phyloP scores from a whole-genome alignment of 2,888 invertebrate species.

The Omphaloscelis lunosa region DNA sequence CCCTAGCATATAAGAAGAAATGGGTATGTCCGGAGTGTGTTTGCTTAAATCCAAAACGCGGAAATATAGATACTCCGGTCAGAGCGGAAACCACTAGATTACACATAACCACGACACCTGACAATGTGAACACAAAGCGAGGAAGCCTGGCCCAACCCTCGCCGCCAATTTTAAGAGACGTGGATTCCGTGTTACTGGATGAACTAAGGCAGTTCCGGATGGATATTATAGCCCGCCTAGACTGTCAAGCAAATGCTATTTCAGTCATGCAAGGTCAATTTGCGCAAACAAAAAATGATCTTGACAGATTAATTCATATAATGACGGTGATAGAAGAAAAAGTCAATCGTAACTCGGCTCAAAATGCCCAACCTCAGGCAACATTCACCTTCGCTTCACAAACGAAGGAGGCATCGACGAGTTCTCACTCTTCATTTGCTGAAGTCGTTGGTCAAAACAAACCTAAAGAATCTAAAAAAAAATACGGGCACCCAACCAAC shows the following conservation, averaged over 20 bases:
- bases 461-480: background rate
- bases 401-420: background rate
- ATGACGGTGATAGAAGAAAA: slow-evolving; percentile 26
- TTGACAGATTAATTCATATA: slow-evolving; percentile 17
- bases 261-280: slow-evolving; percentile 7
- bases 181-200: too few relatives aligned
- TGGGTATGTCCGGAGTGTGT: too few relatives aligned
- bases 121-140: too few relatives aligned
- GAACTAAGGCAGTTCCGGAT: too few relatives aligned
- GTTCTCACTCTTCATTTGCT: background rate
- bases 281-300: slow-evolving; percentile 19
- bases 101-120: too few relatives aligned
- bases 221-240: background rate
- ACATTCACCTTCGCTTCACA: background rate
- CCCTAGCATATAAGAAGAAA: too few relatives aligned
- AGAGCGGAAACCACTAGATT: too few relatives aligned
- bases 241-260: slow-evolving; percentile 26
- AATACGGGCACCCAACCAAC: background rate
- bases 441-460: slow-evolving; percentile 1
- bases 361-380: background rate
- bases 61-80: too few relatives aligned
- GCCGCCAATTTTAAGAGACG: too few relatives aligned
- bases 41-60: too few relatives aligned
- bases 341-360: slow-evolving; percentile 12
- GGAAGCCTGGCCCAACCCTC: too few relatives aligned